Evolutionary conservation across 2,113 vertebrate genomes (phyloP).

Genomic region (Thalassoma bifasciatum): DNA sequence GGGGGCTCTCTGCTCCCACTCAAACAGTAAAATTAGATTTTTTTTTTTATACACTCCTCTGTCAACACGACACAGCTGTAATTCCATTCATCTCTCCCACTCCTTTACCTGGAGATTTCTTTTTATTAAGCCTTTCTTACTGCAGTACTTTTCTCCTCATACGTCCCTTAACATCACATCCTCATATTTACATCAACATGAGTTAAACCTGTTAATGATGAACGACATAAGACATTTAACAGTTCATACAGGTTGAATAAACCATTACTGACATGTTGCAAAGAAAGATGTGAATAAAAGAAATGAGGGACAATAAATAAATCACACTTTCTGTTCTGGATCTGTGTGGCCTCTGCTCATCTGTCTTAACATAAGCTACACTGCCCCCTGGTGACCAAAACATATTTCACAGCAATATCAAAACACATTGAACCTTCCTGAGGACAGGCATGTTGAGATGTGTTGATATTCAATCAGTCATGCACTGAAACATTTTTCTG

Average conservation of each 20-base stretch:
- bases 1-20: conserved; percentile 61
- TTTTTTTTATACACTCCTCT: conserved; percentile 12
- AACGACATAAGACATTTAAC: too few species aligned
- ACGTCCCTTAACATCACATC: neutral
- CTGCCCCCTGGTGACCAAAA: conserved; percentile 30
- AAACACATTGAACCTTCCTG: too few species aligned
- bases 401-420: neutral
- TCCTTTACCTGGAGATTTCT: conserved; percentile 9
- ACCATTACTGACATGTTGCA: neutral
- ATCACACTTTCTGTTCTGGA: conserved; percentile 6
- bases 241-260: neutral
- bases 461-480: neutral
- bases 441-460: too few species aligned
- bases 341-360: neutral
- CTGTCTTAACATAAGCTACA: neutral
- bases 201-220: neutral
- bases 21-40: conserved; percentile 21
- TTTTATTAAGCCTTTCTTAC: conserved; percentile 30
- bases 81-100: neutral
- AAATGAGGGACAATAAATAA: conserved; percentile 2
- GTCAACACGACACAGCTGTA: neutral
- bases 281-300: conserved; percentile 4
- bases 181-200: conserved; percentile 8
- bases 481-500: neutral
- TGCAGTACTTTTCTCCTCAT: neutral